phyloP scores from a whole-genome alignment of 2,888 invertebrate species.

The Stomorhina lunata region DNA sequence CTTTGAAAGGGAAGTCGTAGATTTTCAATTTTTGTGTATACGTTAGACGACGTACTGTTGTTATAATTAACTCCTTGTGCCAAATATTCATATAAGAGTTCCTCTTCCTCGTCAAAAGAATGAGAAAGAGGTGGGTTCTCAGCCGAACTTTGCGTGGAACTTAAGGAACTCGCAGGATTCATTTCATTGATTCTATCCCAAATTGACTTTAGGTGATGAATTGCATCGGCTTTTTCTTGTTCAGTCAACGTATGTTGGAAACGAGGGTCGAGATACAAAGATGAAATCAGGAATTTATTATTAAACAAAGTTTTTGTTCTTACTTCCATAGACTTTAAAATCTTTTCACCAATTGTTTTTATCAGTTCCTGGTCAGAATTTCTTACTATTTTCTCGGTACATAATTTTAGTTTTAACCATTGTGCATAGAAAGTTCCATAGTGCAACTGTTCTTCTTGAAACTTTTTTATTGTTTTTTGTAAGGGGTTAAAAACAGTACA shows the following conservation, averaged over 20 bases:
- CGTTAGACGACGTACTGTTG: background rate
- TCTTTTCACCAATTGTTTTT: background rate
- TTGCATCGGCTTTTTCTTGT: conserved; percentile 19
- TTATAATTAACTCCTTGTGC: background rate
- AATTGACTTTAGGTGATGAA: background rate
- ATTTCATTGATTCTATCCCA: conserved; percentile 24
- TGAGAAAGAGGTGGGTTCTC: background rate
- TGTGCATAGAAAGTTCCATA: conserved; percentile 35
- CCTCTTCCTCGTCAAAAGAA: background rate
- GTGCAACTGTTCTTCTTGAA: conserved; percentile 31
- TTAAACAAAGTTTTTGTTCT: background rate
- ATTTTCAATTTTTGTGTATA: conserved; percentile 16
- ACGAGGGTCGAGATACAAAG: conserved; percentile 28
- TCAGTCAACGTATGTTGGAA: conserved; percentile 17
- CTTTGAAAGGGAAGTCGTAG: background rate
- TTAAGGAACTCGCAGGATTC: background rate
- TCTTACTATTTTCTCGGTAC: conserved; percentile 7
- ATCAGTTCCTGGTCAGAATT: background rate
- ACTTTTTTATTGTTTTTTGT: conserved; percentile 29
- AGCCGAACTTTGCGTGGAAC: background rate
- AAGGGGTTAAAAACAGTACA: conserved; percentile 27
- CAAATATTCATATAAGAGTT: conserved; percentile 7
- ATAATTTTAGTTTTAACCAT: conserved; percentile 9
- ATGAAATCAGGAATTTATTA: background rate
- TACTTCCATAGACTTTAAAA: conserved; percentile 20